Conservation (phyloP, 2,797 vertebrate genomes). For the Erethizon dorsatum region DNA sequence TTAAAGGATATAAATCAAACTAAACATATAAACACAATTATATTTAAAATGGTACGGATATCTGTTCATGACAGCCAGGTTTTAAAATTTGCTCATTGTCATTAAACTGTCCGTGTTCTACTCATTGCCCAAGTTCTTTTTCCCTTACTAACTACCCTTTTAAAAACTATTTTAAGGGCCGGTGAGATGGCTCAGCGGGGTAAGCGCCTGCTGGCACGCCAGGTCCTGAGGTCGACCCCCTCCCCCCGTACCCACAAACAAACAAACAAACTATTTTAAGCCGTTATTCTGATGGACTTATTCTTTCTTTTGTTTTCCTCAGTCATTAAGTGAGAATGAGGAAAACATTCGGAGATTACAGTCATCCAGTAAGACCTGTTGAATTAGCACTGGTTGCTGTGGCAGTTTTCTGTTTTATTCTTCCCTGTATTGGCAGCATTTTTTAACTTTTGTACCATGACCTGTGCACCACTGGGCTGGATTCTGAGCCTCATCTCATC, state of each 20-base stretch:
- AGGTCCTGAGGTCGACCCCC: too few species aligned
- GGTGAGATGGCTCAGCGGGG: too few species aligned
- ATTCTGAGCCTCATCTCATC: neutral
- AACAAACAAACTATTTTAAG: neutral
- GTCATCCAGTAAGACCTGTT: neutral
- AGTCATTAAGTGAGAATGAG: neutral
- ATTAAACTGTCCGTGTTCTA: neutral
- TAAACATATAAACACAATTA: constrained; percentile 6
- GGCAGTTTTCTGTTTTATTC: neutral
- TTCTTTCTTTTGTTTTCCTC: neutral
- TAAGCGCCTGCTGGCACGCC: too few species aligned
- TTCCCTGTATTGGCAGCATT: fast-evolving
- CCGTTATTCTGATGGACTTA: neutral
- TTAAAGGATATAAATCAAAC: neutral
- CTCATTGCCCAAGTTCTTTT: neutral
- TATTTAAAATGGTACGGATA: neutral
- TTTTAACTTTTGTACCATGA: neutral
- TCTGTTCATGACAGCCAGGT: neutral
- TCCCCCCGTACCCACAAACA: too few species aligned
- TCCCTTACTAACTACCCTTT: neutral
- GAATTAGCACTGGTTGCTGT: neutral
- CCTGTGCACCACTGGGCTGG: neutral
- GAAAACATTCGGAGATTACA: neutral
- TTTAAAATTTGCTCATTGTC: neutral
- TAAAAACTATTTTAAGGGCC: neutral